A percentile compares a stretch with the other conserved stretches of the same genome.
These are phyloP conservation scores for Rapana venosa DNA, from an alignment of 2,888 invertebrate genomes.

Conservation along the genomic window DNA sequence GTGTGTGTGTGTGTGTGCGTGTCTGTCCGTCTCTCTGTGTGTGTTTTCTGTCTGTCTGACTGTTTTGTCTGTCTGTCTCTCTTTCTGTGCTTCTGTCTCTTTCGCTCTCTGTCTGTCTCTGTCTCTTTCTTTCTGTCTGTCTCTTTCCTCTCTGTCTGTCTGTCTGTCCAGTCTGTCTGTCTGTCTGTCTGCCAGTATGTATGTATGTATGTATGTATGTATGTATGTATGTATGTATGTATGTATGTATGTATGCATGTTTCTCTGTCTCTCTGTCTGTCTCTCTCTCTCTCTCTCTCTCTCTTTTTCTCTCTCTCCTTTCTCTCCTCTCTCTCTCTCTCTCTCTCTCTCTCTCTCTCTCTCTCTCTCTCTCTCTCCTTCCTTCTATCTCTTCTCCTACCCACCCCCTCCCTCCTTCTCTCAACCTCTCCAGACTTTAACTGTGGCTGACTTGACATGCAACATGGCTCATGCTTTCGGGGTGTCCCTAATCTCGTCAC, in stretches of 20 bases:
- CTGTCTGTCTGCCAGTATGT: not conserved
- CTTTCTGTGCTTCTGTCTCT: too few species aligned
- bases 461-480: too few species aligned
- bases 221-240: not conserved
- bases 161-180: not conserved
- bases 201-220: not conserved
- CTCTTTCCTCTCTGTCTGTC: not conserved
- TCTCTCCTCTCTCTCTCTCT: not conserved
- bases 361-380: not conserved
- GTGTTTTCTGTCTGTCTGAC: too few species aligned
- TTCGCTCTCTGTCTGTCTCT: not conserved
- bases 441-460: too few species aligned
- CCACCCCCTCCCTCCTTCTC: too few species aligned
- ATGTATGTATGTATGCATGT: not conserved
- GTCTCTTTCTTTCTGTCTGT: not conserved
- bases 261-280: not conserved
- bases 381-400: not conserved
- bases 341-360: constrained; percentile 12
- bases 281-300: not conserved
- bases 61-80: too few species aligned
- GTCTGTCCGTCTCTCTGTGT: too few species aligned
- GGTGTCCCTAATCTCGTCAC: too few species aligned
- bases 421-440: too few species aligned
- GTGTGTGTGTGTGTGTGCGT: too few species aligned
- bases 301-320: not conserved